A percentile compares a stretch with the other conserved stretches of the same genome.
These are phyloP conservation scores for Ganaspis brasiliensis DNA, from an alignment of 2,888 invertebrate species.

Conservation along the genomic window DNA sequence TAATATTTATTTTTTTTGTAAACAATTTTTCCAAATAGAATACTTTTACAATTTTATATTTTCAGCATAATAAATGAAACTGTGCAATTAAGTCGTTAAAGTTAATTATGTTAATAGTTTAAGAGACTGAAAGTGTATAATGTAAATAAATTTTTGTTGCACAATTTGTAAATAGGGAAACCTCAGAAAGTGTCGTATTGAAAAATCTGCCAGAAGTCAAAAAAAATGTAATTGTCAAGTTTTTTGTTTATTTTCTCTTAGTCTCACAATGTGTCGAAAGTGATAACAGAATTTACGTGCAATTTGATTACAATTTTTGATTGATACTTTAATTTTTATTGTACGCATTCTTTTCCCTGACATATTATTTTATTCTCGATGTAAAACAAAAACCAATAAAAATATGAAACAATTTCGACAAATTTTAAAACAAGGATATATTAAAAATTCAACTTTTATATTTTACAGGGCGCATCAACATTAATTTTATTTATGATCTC, in stretches of 20 bases:
- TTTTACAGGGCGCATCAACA: not conserved
- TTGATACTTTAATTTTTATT: not conserved
- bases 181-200: not conserved
- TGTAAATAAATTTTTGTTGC: conserved; percentile 19
- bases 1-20: not conserved
- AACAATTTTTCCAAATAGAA: not conserved
- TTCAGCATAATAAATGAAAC: not conserved
- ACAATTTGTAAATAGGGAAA: conserved; percentile 14
- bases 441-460: not conserved
- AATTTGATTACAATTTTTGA: not conserved
- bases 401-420: not conserved
- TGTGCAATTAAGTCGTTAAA: not conserved
- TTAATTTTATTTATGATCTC: conserved; percentile 11
- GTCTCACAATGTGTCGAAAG: not conserved
- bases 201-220: conserved; percentile 11
- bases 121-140: conserved; percentile 34
- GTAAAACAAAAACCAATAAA: no score
- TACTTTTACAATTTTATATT: not conserved
- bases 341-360: not conserved
- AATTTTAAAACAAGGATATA: not conserved
- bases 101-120: conserved; percentile 28
- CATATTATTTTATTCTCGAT: not conserved
- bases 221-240: conserved; percentile 5
- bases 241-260: not conserved
- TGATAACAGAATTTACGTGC: not conserved